Conservation (phyloP, 2,888 invertebrate species). For the Coenonympha arcania region DNA sequence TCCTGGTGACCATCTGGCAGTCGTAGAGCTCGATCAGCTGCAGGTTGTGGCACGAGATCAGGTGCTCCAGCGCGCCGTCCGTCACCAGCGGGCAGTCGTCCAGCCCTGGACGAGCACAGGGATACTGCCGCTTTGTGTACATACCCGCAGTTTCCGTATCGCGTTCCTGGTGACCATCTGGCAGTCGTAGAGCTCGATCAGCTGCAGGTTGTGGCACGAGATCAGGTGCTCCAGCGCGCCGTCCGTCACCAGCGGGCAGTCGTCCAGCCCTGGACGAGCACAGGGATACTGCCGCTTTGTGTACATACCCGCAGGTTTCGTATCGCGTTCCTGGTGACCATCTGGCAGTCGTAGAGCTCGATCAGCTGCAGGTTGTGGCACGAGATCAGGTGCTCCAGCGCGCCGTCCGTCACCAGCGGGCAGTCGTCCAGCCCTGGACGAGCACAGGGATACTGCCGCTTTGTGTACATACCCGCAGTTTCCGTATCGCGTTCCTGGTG, state of each 20-base stretch:
- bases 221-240: conserved; percentile 94
- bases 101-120: too few relatives aligned
- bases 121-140: too few relatives aligned
- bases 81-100: conserved; percentile 99
- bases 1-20: conserved; percentile 98
- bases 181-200: conserved; percentile 99
- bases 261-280: too few relatives aligned
- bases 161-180: conserved; percentile 98
- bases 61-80: conserved; percentile 95
- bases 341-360: conserved; percentile 99
- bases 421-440: conserved; percentile 99
- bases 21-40: conserved; percentile 98
- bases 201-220: conserved; percentile 94
- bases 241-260: conserved; percentile 98
- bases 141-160: conserved; percentile 94
- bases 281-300: too few relatives aligned
- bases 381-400: conserved; percentile 93
- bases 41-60: conserved; percentile 94
- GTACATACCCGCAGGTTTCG: conserved; percentile 88
- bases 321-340: conserved; percentile 97
- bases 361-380: conserved; percentile 97
- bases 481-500: conserved; percentile 95
- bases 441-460: too few relatives aligned
- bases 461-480: conserved; percentile 86
- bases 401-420: conserved; percentile 96